Conservation (phyloP, 2,113 vertebrate genomes). For the Glareola pratincola region DNA sequence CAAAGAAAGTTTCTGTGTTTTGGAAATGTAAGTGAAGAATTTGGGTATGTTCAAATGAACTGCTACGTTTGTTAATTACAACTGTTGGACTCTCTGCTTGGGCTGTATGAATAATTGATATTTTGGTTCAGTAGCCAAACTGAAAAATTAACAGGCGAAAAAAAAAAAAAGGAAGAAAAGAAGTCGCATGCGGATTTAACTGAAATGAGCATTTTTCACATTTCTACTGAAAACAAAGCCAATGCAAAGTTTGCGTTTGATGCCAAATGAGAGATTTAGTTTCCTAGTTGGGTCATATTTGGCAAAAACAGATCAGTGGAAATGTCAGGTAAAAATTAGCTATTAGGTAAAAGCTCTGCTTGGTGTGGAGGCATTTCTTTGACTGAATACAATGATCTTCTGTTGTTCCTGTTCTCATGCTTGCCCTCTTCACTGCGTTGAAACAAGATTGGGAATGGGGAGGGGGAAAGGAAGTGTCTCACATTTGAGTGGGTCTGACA, state of each 20-base stretch:
- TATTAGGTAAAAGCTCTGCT: not conserved
- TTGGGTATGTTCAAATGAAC: not conserved
- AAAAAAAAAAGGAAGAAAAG: not conserved
- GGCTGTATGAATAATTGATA: not conserved
- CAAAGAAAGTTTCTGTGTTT: not conserved
- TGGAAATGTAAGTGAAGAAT: not conserved
- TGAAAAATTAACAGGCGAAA: not conserved
- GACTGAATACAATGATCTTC: not conserved
- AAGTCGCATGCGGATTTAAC: not conserved
- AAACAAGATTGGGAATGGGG: not conserved
- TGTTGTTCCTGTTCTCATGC: not conserved
- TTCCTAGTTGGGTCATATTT: not conserved
- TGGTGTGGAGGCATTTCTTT: not conserved
- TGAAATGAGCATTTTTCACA: not conserved
- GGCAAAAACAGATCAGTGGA: not conserved
- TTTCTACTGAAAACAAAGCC: not conserved
- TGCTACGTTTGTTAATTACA: not conserved
- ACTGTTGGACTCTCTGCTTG: not conserved
- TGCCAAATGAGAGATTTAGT: not conserved
- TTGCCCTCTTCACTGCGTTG: not conserved
- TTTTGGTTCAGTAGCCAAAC: not conserved
- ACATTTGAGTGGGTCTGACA: not conserved
- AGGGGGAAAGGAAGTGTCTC: not conserved
- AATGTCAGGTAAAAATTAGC: not conserved
- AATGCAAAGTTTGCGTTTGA: not conserved